Evolutionary conservation across 2,113 vertebrate species (phyloP).

Genomic region (Corapipo altera): DNA sequence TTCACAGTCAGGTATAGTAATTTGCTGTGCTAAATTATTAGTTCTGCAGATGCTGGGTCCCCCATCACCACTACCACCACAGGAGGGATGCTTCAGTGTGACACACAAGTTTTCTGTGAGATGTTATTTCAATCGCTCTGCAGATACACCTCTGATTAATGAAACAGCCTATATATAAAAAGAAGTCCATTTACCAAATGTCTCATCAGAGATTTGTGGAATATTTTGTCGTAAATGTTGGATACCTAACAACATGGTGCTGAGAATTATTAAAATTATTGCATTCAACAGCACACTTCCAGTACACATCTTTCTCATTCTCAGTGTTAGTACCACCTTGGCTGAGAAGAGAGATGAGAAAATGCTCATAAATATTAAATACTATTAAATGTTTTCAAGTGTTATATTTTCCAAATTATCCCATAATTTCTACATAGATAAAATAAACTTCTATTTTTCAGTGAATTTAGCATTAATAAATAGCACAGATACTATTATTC

Average conservation of each 20-base stretch:
- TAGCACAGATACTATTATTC: not conserved
- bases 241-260: slow-evolving; percentile 14
- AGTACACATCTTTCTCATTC: slow-evolving; percentile 38
- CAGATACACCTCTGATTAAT: slow-evolving; percentile 60
- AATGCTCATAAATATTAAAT: not conserved
- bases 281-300: not conserved
- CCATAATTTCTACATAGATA: not conserved
- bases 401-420: not conserved
- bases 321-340: not conserved
- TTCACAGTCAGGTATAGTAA: slow-evolving; percentile 28
- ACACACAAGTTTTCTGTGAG: slow-evolving; percentile 30
- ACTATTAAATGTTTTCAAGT: not conserved
- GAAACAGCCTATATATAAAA: slow-evolving; percentile 44
- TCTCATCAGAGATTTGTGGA: slow-evolving; percentile 49
- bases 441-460: not conserved
- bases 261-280: slow-evolving; percentile 27
- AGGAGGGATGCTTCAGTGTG: not conserved
- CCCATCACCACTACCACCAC: not conserved
- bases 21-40: not conserved
- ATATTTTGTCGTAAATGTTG: slow-evolving; percentile 47
- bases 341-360: not conserved
- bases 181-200: slow-evolving; percentile 41
- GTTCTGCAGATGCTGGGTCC: not conserved
- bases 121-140: slow-evolving; percentile 51
- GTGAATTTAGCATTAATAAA: not conserved